A percentile compares a stretch with the other conserved stretches of the same genome.
Evolutionary conservation across 2,888 invertebrate genomes (phyloP).

Genomic region (Polydesmus complanatus): DNA sequence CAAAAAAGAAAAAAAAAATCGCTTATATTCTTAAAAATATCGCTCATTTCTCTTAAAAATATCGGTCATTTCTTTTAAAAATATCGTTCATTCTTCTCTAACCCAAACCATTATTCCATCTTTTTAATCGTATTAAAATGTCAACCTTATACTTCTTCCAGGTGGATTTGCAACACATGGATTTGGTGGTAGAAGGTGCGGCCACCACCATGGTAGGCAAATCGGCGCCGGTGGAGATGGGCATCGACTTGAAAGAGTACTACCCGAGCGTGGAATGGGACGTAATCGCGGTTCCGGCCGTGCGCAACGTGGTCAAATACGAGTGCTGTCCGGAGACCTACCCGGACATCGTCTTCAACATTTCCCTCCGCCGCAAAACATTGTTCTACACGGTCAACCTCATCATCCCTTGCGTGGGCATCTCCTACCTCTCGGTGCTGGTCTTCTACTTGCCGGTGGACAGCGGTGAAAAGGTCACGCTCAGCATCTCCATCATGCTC

Average conservation of each 20-base stretch:
- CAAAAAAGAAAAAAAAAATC: too few relatives aligned
- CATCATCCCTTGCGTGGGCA: constrained; percentile 92
- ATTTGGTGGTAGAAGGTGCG: constrained; percentile 55
- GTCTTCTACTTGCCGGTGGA: constrained; percentile 97
- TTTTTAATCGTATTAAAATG: not conserved
- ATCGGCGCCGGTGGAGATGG: constrained; percentile 50
- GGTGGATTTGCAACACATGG: constrained; percentile 79
- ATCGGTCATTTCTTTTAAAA: too few relatives aligned
- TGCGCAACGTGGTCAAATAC: constrained; percentile 81
- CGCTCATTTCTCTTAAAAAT: too few relatives aligned
- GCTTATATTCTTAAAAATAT: too few relatives aligned
- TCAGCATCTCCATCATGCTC: constrained; percentile 84
- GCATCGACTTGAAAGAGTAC: constrained; percentile 84
- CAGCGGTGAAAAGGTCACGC: constrained; percentile 93
- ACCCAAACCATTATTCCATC: not conserved
- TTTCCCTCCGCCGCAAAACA: constrained; percentile 84
- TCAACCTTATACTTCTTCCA: too few relatives aligned
- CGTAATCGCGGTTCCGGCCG: constrained; percentile 77
- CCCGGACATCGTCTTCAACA: constrained; percentile 93
- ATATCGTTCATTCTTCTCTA: not conserved
- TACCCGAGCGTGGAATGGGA: constrained; percentile 98
- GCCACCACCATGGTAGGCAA: constrained; percentile 16
- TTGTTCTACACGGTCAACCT: constrained; percentile 95
- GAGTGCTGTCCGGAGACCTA: constrained; percentile 95
- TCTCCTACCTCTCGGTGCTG: constrained; percentile 88